Base-by-base conservation (phyloP, 2,113 vertebrate species). In the Oxyruncus cristatus region DNA sequence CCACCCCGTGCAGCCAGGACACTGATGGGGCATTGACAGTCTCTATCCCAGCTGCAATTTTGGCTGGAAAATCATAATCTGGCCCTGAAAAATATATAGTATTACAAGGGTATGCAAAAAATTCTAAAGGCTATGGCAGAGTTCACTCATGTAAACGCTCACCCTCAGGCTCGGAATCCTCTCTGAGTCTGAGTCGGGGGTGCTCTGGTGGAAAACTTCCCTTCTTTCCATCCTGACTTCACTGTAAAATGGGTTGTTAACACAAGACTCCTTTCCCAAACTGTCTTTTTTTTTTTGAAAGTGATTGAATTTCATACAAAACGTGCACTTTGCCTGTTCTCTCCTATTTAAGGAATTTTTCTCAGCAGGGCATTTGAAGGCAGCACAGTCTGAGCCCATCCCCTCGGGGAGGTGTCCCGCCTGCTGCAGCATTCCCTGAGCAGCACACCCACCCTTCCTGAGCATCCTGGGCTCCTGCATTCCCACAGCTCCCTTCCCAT, bases 401-500 rank as follows among this genome's bases (percentile, higher is more conserved):
- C 16, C 44, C 37, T 1, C 0, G 0, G 37, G 50, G 23, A 24
- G 32, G 24, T 3, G 6, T 4, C 52, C 9, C 7, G 2, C 1
- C 8, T 24, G 26, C 62, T 22, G 28, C 12, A 22, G 63, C 1
- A 3, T 19, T 10, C 39, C 21, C n/a, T 53, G 53, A 27, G 58
- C 0, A 7, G 39, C 15, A 55, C n/a, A 9, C 5, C 2, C n/a
- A 17, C 23, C 39, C 7, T 28, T 39, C 37, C n/a, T 4, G 19
- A 8, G 11, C 5, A 4, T 2, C 68, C 3, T 5, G 7, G 0
- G 1, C 37, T 44, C 55, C 14, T 32, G 26, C 6, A 2, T 2
- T 28, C 47, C 68, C 68, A 12, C 68, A 27, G 62, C 27, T 35
- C 49, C 30, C 9, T 3, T 10, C 14, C 41, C 20, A 1, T 3